Base-by-base conservation (phyloP, 2,888 invertebrate species). In the Tenthredo livida region DNA sequence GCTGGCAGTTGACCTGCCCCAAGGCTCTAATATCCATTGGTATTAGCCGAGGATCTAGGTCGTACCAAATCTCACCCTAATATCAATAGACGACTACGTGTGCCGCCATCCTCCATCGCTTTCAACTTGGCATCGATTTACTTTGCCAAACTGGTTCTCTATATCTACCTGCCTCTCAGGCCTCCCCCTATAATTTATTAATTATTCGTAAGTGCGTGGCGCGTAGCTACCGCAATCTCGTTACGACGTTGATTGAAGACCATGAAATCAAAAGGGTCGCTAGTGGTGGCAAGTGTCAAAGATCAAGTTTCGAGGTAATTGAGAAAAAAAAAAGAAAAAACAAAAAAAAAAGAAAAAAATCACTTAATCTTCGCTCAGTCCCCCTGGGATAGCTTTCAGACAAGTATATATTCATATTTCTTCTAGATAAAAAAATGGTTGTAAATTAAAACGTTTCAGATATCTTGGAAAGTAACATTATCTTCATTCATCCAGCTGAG, bases 41-140 rank as follows among this genome's bases (percentile, higher is more conserved):
- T 87, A 87, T 86, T 87, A 87, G 85, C 82, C 67, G 84, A 58
- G 82, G 33, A 85, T 87, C 83, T 86, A 86, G 87, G 86, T 87
- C 87, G 84, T 50, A 33, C 58, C 67, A 43, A 50, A 82, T 85
- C 82, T 84, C 77, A 65, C 67, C 67, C 47, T 85, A 84, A 82
- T 85, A 67, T 50, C 83, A 25, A 83, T 67, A 67, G 80, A 47
- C 67, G 83, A 83, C 54, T 37, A 43, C 29, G 77, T 50, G 25
- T 10, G 47, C 83, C 77, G 40, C 50, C 37, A 7, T 58, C 54
- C 58, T 61, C 80, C 40, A 17, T 40, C n/a, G 61, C 58, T 77
- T 77, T 54, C n/a, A 80, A 61, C 80, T 37, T 21, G 80, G 80
- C 80, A 80, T 80, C 80, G 80, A 80, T 80, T 80, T 61, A 80